Percentiles rank a stretch among this genome's conserved stretches.
These are phyloP conservation scores for Aramus guarauna DNA, from an alignment of 2,113 vertebrate genomes.

Conservation along the genomic window DNA sequence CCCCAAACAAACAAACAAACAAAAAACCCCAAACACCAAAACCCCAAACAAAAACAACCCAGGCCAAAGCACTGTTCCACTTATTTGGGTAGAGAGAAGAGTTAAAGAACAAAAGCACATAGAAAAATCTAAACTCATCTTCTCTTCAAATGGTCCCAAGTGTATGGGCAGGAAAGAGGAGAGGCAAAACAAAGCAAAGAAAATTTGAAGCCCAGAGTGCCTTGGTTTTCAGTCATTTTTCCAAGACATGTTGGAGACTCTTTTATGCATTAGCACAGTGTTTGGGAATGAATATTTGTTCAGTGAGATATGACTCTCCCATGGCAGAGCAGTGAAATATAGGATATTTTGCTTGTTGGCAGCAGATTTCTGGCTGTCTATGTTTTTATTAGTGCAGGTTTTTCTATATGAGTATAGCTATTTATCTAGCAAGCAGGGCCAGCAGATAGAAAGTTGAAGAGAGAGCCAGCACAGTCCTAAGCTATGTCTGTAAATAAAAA, in stretches of 20 bases:
- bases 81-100: background rate
- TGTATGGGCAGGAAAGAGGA: background rate
- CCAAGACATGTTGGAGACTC: conserved; percentile 10
- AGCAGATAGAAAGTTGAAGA: conserved; percentile 46
- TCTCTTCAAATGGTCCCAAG: background rate
- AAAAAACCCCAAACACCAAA: rapidly evolving
- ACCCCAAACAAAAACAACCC: background rate
- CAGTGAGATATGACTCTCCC: conserved; percentile 45
- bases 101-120: background rate
- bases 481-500: conserved; percentile 27
- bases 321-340: conserved; percentile 54
- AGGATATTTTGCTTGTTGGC: conserved; percentile 60
- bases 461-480: conserved; percentile 32
- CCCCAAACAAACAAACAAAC: rapidly evolving
- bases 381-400: conserved; percentile 58
- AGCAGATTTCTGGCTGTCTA: conserved; percentile 61
- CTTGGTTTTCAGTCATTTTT: conserved; percentile 2
- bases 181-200: background rate
- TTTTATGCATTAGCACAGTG: conserved; percentile 17
- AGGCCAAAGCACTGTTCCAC: background rate
- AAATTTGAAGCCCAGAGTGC: background rate
- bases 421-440: conserved; percentile 53
- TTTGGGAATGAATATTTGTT: conserved; percentile 57
- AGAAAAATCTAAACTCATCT: background rate
- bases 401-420: conserved; percentile 42